phyloP scores from a whole-genome alignment of 2,888 invertebrate genomes.

The Trimorus sp. region DNA sequence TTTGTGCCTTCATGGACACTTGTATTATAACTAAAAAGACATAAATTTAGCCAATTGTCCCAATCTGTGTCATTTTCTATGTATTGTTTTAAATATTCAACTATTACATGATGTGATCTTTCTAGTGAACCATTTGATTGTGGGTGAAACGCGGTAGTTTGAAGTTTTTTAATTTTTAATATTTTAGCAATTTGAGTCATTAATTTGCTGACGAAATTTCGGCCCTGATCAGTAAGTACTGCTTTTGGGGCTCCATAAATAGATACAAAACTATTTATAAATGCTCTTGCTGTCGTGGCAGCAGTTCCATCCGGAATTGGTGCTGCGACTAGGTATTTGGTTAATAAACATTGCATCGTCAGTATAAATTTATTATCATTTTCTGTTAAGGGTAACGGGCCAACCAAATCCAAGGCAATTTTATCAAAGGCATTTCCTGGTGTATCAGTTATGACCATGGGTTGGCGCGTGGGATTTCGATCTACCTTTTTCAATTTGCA shows the following conservation, averaged over 20 bases:
- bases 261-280: conserved; percentile 16
- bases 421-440: conserved; percentile 54
- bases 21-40: conserved; percentile 13
- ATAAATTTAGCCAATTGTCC: not conserved
- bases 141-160: conserved; percentile 11
- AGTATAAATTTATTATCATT: conserved; percentile 52
- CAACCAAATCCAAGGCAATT: conserved; percentile 63
- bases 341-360: conserved; percentile 10
- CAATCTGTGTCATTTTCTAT: not conserved
- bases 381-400: conserved; percentile 58
- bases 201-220: conserved; percentile 4
- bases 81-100: conserved; percentile 4
- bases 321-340: conserved; percentile 8
- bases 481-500: conserved; percentile 65
- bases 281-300: not conserved
- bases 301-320: conserved; percentile 16
- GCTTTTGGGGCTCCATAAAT: conserved; percentile 33
- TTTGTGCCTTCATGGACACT: not conserved
- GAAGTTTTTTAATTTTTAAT: not conserved
- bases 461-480: conserved; percentile 46
- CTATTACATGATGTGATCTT: conserved; percentile 4
- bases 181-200: not conserved
- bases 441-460: conserved; percentile 64
- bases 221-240: conserved; percentile 32
- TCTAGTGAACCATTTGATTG: conserved; percentile 10